phyloP scores from a whole-genome alignment of 2,113 vertebrate species.

The Uropsilus gracilis region DNA sequence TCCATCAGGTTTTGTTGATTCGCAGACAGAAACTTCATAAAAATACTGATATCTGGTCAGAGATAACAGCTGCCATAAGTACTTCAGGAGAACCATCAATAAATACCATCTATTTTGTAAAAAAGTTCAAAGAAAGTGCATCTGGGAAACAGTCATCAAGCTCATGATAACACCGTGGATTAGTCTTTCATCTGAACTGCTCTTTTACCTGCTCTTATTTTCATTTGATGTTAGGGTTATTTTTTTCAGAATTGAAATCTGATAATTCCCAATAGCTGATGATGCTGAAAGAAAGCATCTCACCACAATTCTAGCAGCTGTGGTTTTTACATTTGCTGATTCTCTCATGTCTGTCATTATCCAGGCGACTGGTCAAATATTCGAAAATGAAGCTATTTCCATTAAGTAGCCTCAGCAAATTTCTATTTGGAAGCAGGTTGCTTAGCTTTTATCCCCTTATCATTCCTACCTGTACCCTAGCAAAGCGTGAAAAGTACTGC shows the following conservation, averaged over 20 bases:
- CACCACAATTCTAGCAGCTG: slow-evolving; percentile 19
- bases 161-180: not conserved
- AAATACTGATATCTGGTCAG: not conserved
- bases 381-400: not conserved
- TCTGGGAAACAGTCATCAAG: not conserved
- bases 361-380: slow-evolving; percentile 52
- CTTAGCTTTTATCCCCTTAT: not conserved
- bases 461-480: not conserved
- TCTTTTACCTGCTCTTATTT: not conserved
- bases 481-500: not conserved
- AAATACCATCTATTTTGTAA: not conserved
- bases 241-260: slow-evolving; percentile 44
- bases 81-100: not conserved
- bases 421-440: not conserved
- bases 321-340: slow-evolving; percentile 31
- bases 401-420: not conserved
- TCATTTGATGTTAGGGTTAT: slow-evolving; percentile 43
- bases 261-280: slow-evolving; percentile 29
- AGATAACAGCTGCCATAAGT: not conserved
- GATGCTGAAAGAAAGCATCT: slow-evolving; percentile 33
- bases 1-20: not conserved
- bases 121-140: not conserved
- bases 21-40: not conserved
- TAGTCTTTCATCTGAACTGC: not conserved
- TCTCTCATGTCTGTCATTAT: slow-evolving; percentile 1